Percentiles rank a stretch among this genome's conserved stretches.
Conservation (phyloP, 1,140 invertebrate genomes). For the Sitodiplosis mosellana region DNA sequence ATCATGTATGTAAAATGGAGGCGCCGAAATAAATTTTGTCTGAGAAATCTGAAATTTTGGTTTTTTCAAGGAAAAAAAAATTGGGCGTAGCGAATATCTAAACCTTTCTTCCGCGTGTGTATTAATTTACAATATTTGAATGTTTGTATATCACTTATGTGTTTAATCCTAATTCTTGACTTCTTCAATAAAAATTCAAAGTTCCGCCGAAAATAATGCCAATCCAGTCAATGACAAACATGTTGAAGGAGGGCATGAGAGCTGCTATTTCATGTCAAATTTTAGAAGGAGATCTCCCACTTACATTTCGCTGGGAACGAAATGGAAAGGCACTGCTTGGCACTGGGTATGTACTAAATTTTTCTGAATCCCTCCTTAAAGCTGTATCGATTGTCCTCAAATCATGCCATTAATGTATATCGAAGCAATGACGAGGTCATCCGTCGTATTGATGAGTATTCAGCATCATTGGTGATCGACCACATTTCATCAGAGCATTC, state of each 20-base stretch:
- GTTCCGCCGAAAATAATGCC: slow-evolving; percentile 77
- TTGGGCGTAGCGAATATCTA: too few species aligned
- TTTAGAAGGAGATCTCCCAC: slow-evolving; percentile 81
- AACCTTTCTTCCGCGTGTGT: too few species aligned
- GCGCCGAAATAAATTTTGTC: too few species aligned
- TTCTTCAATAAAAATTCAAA: too few species aligned
- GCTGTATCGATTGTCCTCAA: too few species aligned
- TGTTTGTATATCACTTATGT: too few species aligned
- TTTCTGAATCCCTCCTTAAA: too few species aligned
- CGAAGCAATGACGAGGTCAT: slow-evolving; percentile 26
- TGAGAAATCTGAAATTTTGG: too few species aligned
- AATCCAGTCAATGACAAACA: slow-evolving; percentile 59
- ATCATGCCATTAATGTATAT: neutral
- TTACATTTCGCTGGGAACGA: slow-evolving; percentile 71
- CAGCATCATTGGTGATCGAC: slow-evolving; percentile 73
- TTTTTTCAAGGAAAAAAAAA: too few species aligned
- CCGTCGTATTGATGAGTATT: slow-evolving; percentile 64
- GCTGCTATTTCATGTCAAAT: slow-evolving; percentile 86
- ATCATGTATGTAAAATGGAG: too few species aligned
- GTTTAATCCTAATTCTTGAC: too few species aligned
- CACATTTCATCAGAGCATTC: slow-evolving; percentile 64
- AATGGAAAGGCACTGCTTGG: slow-evolving; percentile 46
- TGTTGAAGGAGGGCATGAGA: slow-evolving; percentile 74
- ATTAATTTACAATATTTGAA: too few species aligned
- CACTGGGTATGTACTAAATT: slow-evolving; percentile 15